Conservation (phyloP, 2,888 invertebrate genomes). For the Villa cingulata region DNA sequence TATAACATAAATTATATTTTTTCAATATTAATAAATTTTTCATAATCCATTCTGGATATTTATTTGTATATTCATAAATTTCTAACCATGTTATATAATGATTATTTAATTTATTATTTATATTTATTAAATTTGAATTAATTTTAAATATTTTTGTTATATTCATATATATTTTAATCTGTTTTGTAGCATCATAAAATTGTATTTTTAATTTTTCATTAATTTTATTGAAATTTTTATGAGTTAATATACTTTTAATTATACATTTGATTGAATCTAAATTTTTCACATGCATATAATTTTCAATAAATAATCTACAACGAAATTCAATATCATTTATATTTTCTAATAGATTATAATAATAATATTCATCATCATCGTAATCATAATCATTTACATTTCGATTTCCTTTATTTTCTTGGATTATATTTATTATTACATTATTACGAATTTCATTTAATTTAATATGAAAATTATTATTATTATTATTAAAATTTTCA, state of each 20-base stretch:
- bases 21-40: conserved; percentile 25
- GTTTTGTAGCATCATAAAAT: conserved; percentile 44
- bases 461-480: background rate
- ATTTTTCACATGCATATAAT: conserved; percentile 29
- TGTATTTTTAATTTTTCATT: conserved; percentile 23
- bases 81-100: conserved; percentile 40
- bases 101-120: no score
- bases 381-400: no score
- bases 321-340: conserved; percentile 24
- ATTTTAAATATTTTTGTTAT: conserved; percentile 39
- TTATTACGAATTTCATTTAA: background rate
- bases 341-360: conserved; percentile 18
- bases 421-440: background rate
- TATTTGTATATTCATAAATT: conserved; percentile 37
- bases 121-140: no score
- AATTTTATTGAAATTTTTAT: conserved; percentile 36
- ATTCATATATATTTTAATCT: conserved; percentile 50
- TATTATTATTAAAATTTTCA: background rate
- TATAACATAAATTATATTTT: conserved; percentile 44
- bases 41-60: conserved; percentile 28
- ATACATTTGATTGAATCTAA: conserved; percentile 27
- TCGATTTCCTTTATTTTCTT: background rate
- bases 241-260: conserved; percentile 37
- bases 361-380: background rate
- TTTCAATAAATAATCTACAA: conserved; percentile 23